Evolutionary conservation across 2,797 vertebrate genomes (phyloP).

Genomic region (Phrynocephalus vlangalii): DNA sequence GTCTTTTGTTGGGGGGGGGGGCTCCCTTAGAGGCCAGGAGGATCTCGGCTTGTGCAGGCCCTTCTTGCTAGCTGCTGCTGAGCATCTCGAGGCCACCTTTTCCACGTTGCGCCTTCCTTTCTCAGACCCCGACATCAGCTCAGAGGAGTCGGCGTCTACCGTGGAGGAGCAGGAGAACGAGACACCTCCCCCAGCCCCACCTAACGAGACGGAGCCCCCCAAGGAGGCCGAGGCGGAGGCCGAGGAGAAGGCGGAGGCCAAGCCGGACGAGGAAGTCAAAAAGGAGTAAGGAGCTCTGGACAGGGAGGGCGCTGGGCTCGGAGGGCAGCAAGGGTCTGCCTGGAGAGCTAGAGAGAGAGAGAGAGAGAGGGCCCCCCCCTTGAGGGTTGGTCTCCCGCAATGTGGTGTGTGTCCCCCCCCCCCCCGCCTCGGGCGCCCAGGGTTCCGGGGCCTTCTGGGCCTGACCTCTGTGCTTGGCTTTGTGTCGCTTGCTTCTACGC

Average conservation of each 20-base stretch:
- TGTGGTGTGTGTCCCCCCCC: not conserved
- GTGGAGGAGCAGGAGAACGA: constrained; percentile 85
- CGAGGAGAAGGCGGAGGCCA: constrained; percentile 78
- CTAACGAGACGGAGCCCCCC: constrained; percentile 78
- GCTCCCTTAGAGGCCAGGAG: too few relatives aligned
- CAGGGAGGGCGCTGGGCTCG: not conserved
- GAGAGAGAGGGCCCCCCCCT: too few relatives aligned
- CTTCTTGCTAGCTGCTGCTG: too few relatives aligned
- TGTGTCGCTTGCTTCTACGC: not conserved
- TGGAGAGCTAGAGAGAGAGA: too few relatives aligned
- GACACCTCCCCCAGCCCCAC: constrained; percentile 78
- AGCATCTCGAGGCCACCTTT: not conserved
- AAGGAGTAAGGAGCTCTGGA: constrained; percentile 79
- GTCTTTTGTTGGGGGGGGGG: too few relatives aligned
- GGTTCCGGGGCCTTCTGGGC: too few relatives aligned
- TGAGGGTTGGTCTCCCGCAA: too few relatives aligned
- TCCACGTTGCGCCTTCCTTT: too few relatives aligned
- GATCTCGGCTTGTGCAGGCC: too few relatives aligned
- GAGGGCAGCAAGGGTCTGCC: not conserved
- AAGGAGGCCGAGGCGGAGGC: constrained; percentile 76
- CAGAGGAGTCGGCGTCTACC: constrained; percentile 87
- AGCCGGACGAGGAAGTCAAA: constrained; percentile 79
- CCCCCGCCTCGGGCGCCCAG: not conserved
- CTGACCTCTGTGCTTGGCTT: too few relatives aligned
- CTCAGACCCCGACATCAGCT: constrained; percentile 86